phyloP scores from a whole-genome alignment of 92 coral and sea anemone species.

The Heteractis magnifica region DNA sequence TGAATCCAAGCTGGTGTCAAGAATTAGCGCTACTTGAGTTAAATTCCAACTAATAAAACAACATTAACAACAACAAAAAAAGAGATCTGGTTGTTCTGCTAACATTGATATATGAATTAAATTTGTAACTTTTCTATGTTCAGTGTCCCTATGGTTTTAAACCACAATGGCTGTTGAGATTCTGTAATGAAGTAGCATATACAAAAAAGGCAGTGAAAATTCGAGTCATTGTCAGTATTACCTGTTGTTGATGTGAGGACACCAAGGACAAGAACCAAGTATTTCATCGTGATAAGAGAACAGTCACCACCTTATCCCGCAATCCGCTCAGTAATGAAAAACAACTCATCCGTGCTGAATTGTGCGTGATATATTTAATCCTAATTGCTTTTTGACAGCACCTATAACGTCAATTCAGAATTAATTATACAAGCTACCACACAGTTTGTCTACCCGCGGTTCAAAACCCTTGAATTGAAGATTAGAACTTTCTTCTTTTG shows the following conservation, averaged over 20 bases:
- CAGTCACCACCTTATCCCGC: not conserved
- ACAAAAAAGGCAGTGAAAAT: too few species aligned
- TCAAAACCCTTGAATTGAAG: not conserved
- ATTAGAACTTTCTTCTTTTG: not conserved
- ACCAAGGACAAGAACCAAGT: not conserved
- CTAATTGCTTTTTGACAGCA: not conserved
- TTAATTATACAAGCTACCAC: not conserved
- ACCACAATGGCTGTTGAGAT: too few species aligned
- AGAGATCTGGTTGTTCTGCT: too few species aligned
- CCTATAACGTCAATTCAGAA: not conserved
- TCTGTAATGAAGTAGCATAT: too few species aligned
- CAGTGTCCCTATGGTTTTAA: too few species aligned
- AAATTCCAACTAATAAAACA: too few species aligned
- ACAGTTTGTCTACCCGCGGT: not conserved
- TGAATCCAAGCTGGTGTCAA: not conserved
- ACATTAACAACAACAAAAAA: too few species aligned
- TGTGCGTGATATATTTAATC: not conserved
- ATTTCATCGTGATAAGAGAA: not conserved
- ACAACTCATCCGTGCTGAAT: not conserved
- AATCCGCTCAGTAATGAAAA: not conserved
- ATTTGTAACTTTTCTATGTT: too few species aligned
- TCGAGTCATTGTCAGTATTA: not conserved
- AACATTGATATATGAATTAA: too few species aligned
- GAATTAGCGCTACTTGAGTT: too few species aligned
- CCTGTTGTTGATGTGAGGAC: not conserved